Evolutionary conservation across 2,888 invertebrate species (phyloP), one percentile per base, ranked within the genome.

Genomic region (Thecocarcelia acutangulata): DNA sequence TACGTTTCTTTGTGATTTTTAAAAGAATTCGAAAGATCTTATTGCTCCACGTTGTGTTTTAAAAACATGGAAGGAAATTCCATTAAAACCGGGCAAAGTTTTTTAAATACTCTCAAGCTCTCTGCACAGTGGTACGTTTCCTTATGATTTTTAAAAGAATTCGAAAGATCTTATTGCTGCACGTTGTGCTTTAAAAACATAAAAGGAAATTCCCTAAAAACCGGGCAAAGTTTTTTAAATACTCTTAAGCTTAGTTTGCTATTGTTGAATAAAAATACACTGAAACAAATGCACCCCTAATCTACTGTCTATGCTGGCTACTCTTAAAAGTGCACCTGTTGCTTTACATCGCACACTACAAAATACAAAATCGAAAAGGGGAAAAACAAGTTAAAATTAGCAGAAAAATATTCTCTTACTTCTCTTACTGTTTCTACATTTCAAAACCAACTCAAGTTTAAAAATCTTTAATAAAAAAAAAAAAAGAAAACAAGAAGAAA

Each of bases 301-400:
- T 66, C 46, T 78, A 24, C 61, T 37, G 64, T 56, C 19, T 54
- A 19, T 17, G 61, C 42, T 66, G 59, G n/a, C 21, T 64, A 64
- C 68, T 59, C n/a, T 73, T 46, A 70, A 78, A 78, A 70, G 59
- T 75, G 82, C 82, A 82, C 82, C 82, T 82, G 82, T 82, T 82
- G 77, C 58, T 82, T 42, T 19, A 17, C 13, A 24, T n/a, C 28
- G 50, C 2, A 3, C 11, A 12, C 17, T 40, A 40, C 37, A 21
- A 19, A 3, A 11, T 6, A 56, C 33, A 58, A 28, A 13, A 37
- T 13, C 17, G 2, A 21, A n/a, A n/a, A 17, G 44, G 24, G 28
- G 58, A 46, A 28, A n/a, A 63, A 59, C 66, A 33, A 50, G 40
- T 66, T 59, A 54, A 69, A 74, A 69, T 52, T 37, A 59, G 59